Base-by-base conservation (phyloP, 2,797 vertebrate genomes). In the Cheirogaleus major region DNA sequence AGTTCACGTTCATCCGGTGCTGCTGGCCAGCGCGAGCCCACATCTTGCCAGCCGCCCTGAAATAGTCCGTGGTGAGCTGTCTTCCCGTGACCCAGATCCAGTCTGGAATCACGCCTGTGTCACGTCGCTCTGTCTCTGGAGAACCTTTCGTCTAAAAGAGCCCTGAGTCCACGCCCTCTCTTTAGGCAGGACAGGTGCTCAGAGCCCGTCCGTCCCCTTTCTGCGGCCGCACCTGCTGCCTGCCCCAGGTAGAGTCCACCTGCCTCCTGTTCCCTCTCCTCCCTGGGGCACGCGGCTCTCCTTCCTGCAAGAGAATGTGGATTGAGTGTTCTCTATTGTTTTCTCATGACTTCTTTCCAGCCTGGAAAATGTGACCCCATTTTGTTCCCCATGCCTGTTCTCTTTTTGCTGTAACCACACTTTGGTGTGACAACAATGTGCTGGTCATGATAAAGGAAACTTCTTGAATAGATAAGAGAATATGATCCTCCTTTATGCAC, bases 271-370 rank as follows among this genome's bases (percentile, higher is more conserved):
- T 32, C 32, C 15, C 52, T 25, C 9, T 32, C 17, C 41, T 67
- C 35, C 23, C 32, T 1, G 43, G 80, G 35, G 30, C 18, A 4
- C 0, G 10, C n/a, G 23, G 35, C 20, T 23, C 38, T 70, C 27
- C 80, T 10, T 10, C 18, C 3, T 2, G 22, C 17, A 38, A 78
- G 27, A 88, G 23, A 38, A 15, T 0, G 0, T 1, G 1, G 43
- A 50, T 65, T 23, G 18, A 22, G 7, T 2, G 2, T 35, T 52
- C 25, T 79, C 15, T 63, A 4, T 8, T 25, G 15, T 63, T 81
- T 91, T 76, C 87, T 61, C 69, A 57, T 78, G 91, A 93, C 76
- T 76, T 87, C 76, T 92, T 75, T 95, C 82, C 72, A 90, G 76
- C 10, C 32, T 32, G 70, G 55, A 95, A 95, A 89, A 78, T 85